Evolutionary conservation across 2,113 vertebrate species (phyloP), one percentile per base, ranked within the genome.

Genomic region (Solea solea): DNA sequence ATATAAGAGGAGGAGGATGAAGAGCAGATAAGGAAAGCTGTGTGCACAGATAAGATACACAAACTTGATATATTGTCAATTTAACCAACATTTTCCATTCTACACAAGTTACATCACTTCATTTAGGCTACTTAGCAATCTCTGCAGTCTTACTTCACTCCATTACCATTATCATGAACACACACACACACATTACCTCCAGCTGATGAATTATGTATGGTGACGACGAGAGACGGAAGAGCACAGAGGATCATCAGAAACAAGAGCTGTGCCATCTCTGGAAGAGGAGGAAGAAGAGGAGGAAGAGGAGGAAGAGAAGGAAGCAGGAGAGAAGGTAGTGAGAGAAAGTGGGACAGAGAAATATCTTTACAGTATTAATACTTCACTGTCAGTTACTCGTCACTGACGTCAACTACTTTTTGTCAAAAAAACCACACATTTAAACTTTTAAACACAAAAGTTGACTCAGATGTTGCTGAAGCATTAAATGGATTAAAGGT

Each of bases 171-270:
- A 40, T 13, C 57, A 46, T 57, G 59, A 78, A 39, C 74, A 75
- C 64, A 63, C 25, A 67, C 50, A 83, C 41, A 82, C 57, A 87
- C 72, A 89, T 93, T 92, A 94, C 93, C 93, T 94, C 82, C 92
- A 58, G 90, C 64, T 60, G 93, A 93, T 91, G 90, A 92, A 91
- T 94, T 94, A 90, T 93, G 92, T 82, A 93, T 90, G 83, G 90
- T 86, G 78, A 86, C 89, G 69, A 92, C 90, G 65, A 90, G 82
- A 81, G 88, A 80, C 45, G 93, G 92, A 66, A 93, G 87, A 82
- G 87, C 65, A 65, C 55, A 70, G 84, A 92, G 90, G 65, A 91
- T 72, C 59, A 90, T 70, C 41, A 92, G 79, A 69, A 91, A 87
- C 77, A 92, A 80, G 55, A 88, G 86, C 81, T 58, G 81, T 14